A percentile compares a stretch with the other conserved stretches of the same genome.
Evolutionary conservation across 2,888 invertebrate genomes (phyloP).

Genomic region (Pyrocoelia pectoralis): DNA sequence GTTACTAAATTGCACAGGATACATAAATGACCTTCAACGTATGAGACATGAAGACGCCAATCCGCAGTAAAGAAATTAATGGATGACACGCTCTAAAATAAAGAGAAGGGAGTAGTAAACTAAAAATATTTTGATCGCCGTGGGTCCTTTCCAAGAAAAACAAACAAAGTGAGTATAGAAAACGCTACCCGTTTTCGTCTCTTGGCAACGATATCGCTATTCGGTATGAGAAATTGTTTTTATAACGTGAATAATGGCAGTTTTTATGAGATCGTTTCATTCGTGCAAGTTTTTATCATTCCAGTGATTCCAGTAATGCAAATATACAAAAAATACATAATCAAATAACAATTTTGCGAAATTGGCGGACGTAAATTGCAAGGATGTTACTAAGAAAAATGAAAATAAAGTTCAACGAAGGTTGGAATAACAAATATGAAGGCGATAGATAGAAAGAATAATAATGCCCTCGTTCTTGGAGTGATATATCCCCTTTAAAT

Average conservation of each 20-base stretch:
- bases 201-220: conserved; percentile 37
- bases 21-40: conserved; percentile 27
- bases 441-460: too few relatives aligned
- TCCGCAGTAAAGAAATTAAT: conserved; percentile 21
- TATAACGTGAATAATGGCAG: conserved; percentile 37
- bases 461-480: too few relatives aligned
- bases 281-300: conserved; percentile 32
- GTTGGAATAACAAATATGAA: too few relatives aligned
- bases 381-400: too few relatives aligned
- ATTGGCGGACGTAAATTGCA: too few relatives aligned
- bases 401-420: too few relatives aligned
- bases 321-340: too few relatives aligned
- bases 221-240: conserved; percentile 40
- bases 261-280: conserved; percentile 34
- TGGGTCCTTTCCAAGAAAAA: conserved; percentile 35
- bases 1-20: not conserved
- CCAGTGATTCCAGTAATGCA: too few relatives aligned
- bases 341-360: too few relatives aligned
- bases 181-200: conserved; percentile 28
- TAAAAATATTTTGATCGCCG: conserved; percentile 31
- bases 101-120: conserved; percentile 27
- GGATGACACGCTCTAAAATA: conserved; percentile 18
- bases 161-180: conserved; percentile 31
- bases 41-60: conserved; percentile 29
- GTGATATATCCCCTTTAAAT: conserved; percentile 4